phyloP scores from a whole-genome alignment of 2,797 vertebrate species.

The Mustela erminea region DNA sequence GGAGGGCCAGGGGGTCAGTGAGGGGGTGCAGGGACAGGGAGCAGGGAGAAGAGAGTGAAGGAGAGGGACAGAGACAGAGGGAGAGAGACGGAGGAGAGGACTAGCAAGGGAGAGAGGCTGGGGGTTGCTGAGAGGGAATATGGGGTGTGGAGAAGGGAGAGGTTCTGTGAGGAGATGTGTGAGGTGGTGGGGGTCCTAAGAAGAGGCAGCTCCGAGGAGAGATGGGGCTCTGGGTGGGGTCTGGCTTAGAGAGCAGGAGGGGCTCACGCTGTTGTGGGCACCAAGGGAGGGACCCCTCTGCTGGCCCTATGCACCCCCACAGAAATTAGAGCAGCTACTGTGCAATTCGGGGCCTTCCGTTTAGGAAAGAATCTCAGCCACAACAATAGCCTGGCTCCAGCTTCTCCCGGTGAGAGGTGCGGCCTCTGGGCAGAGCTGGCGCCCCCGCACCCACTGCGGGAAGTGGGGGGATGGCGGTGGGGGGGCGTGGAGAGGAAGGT shows the following conservation, averaged over 20 bases:
- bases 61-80: not conserved
- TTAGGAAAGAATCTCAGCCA: slow-evolving; percentile 76
- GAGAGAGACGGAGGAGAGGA: too few species aligned
- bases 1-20: not conserved
- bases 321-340: not conserved
- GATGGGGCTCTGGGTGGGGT: not conserved
- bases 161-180: not conserved
- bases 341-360: slow-evolving; percentile 66
- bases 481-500: not conserved
- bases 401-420: not conserved
- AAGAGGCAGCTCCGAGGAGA: not conserved
- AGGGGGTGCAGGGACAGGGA: not conserved
- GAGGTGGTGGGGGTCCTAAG: not conserved
- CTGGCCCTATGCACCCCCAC: not conserved
- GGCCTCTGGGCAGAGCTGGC: not conserved
- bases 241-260: not conserved
- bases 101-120: too few species aligned
- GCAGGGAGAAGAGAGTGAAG: accelerated
- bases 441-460: not conserved
- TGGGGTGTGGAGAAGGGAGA: not conserved
- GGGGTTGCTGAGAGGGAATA: not conserved
- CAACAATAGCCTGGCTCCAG: slow-evolving; percentile 77
- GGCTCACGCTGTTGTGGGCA: not conserved
- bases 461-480: not conserved
- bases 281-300: too few species aligned